Percentiles rank a stretch among this genome's conserved stretches.
Conservation (phyloP, 2,113 vertebrate species). For the Terrapene triunguis region DNA sequence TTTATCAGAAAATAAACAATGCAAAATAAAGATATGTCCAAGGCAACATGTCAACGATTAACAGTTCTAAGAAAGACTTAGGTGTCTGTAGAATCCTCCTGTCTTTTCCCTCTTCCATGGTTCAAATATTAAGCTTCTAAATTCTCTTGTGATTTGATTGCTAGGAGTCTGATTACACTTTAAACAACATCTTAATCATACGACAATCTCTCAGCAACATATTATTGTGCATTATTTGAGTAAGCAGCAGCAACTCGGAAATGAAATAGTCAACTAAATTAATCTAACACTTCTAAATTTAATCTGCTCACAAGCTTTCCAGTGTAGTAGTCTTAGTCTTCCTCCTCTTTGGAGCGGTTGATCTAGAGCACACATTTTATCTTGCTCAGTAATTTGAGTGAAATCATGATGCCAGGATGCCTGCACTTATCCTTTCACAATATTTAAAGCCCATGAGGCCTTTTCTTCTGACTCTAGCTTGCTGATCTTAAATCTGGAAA, state of each 20-base stretch:
- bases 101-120: accelerated
- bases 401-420: not conserved
- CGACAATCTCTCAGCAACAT: not conserved
- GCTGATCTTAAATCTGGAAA: not conserved
- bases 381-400: not conserved
- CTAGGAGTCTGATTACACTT: not conserved
- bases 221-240: not conserved
- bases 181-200: not conserved
- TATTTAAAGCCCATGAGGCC: not conserved
- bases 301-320: not conserved
- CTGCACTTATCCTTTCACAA: not conserved
- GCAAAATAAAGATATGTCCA: not conserved
- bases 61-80: not conserved
- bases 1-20: not conserved
- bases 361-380: not conserved
- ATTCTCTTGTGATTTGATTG: not conserved
- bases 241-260: not conserved
- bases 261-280: not conserved
- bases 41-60: not conserved
- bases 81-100: not conserved
- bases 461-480: not conserved
- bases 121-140: not conserved
- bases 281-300: not conserved
- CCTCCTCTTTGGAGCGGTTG: not conserved
- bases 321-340: not conserved